These are phyloP conservation scores for Tarsius wallacei DNA, from an alignment of 2,797 vertebrate genomes.

Conservation along the genomic window DNA sequence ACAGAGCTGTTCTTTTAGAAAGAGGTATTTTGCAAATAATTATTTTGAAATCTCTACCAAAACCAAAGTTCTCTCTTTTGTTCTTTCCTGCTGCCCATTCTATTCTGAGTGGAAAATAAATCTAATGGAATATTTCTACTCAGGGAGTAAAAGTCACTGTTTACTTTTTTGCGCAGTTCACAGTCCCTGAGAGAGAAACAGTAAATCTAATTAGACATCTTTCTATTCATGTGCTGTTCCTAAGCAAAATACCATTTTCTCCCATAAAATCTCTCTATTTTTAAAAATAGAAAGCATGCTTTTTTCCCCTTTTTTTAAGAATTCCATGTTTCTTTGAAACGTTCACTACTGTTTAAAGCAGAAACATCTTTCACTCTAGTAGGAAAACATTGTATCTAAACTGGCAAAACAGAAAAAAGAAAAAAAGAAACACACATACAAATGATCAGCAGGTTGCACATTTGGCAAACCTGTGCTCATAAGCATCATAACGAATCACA, in stretches of 20 bases:
- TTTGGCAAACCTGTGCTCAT: background rate
- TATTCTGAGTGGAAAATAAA: constrained; percentile 45
- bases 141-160: constrained; percentile 7
- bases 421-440: background rate
- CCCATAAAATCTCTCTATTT: background rate
- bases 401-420: constrained; percentile 29
- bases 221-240: constrained; percentile 2
- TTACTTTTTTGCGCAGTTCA: background rate
- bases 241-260: background rate
- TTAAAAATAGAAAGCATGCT: constrained; percentile 14
- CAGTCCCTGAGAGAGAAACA: background rate
- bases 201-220: constrained; percentile 10
- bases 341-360: constrained; percentile 53
- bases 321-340: background rate
- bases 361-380: constrained; percentile 4
- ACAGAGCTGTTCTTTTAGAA: constrained; percentile 7
- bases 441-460: background rate
- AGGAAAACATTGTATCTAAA: background rate
- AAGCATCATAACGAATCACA: background rate
- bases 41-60: background rate
- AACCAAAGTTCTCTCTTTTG: background rate
- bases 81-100: background rate
- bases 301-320: background rate
- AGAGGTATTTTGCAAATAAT: background rate
- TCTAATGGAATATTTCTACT: background rate